Evolutionary conservation across 1,140 invertebrate genomes (phyloP).

Genomic region (Hyposmocoma kahamanoa): DNA sequence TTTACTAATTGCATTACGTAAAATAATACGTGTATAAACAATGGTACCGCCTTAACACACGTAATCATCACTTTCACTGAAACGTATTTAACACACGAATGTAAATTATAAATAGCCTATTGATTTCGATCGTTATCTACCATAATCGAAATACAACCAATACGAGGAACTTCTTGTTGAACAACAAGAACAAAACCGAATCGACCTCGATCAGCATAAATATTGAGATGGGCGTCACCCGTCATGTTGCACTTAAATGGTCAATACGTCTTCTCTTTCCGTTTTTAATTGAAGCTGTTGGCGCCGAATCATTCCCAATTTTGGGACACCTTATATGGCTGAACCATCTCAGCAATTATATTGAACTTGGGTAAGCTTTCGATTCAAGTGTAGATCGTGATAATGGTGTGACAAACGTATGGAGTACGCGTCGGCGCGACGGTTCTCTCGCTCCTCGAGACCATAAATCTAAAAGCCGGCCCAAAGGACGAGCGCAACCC

Average conservation of each 20-base stretch:
- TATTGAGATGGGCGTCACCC: slow-evolving; percentile 40
- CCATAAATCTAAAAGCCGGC: slow-evolving; percentile 60
- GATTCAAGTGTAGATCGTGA: slow-evolving; percentile 25
- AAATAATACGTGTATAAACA: no score
- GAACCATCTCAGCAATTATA: slow-evolving; percentile 39
- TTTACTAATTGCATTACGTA: no score
- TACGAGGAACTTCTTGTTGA: background rate
- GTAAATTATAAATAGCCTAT: slow-evolving; percentile 8
- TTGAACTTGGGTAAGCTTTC: slow-evolving; percentile 22
- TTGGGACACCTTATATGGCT: background rate
- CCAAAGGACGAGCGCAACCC: slow-evolving; percentile 53
- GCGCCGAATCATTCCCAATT: slow-evolving; percentile 1
- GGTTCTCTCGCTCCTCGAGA: slow-evolving; percentile 22
- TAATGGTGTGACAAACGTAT: slow-evolving; percentile 55
- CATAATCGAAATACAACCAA: slow-evolving; percentile 17
- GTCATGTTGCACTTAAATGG: slow-evolving; percentile 29
- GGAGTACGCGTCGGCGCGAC: slow-evolving; percentile 25
- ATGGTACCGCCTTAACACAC: no score
- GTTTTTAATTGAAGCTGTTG: slow-evolving; percentile 20
- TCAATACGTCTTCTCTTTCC: slow-evolving; percentile 28
- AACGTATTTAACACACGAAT: background rate
- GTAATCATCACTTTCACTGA: slow-evolving; percentile 3
- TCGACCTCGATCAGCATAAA: slow-evolving; percentile 41
- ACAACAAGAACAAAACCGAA: slow-evolving; percentile 14
- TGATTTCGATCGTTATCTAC: slow-evolving; percentile 9